Conservation (phyloP, 1,140 invertebrate species). For the Calliopsis andreniformis region DNA sequence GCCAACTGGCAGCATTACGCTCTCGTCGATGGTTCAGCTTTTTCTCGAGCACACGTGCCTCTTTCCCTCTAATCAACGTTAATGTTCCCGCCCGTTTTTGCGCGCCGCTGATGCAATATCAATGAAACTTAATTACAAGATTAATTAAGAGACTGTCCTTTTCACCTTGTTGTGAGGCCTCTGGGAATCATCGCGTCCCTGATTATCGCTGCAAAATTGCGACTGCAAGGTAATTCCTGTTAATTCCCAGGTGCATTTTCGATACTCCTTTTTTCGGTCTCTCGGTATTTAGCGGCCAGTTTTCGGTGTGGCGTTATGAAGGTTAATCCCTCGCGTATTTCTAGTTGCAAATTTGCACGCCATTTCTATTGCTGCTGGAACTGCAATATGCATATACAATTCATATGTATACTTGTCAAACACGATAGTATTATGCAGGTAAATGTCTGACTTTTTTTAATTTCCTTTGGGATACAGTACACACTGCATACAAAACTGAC, state of each 20-base stretch:
- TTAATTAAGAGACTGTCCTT: slow-evolving; percentile 20
- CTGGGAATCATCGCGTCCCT: neutral
- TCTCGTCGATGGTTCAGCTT: neutral
- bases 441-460: too few relatives aligned
- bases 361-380: too few relatives aligned
- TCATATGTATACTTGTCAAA: too few relatives aligned
- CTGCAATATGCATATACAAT: too few relatives aligned
- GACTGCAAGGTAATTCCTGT: neutral
- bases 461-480: too few relatives aligned
- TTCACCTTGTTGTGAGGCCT: neutral
- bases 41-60: too few relatives aligned
- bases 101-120: neutral
- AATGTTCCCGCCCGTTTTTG: neutral
- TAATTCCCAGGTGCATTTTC: neutral
- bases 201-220: neutral
- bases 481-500: too few relatives aligned
- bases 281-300: too few relatives aligned
- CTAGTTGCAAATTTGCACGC: too few relatives aligned
- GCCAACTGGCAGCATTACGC: neutral
- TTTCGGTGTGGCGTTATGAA: too few relatives aligned
- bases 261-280: neutral
- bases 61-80: neutral
- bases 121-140: slow-evolving; percentile 27
- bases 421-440: too few relatives aligned
- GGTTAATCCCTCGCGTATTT: too few relatives aligned